These are phyloP conservation scores for Stratiomys singularior DNA, from an alignment of 2,888 invertebrate species.

Conservation along the genomic window DNA sequence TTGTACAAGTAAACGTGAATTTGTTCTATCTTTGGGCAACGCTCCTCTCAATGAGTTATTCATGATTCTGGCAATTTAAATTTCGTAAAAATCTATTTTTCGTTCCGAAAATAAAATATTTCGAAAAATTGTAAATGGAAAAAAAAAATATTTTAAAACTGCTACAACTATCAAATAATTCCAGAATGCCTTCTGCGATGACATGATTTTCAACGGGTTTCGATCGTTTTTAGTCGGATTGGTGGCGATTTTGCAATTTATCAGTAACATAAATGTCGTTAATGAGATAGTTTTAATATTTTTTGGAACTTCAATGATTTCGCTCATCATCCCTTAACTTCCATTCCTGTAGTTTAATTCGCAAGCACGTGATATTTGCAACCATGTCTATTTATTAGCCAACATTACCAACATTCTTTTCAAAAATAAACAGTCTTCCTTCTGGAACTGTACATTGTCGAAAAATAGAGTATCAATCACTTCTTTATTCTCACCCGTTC, in stretches of 20 bases:
- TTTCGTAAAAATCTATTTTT: neutral
- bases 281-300: neutral
- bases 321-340: too few relatives aligned
- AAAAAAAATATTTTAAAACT: neutral
- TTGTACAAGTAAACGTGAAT: neutral
- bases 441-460: constrained; percentile 5
- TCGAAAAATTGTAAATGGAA: neutral
- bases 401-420: neutral
- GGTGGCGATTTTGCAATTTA: too few relatives aligned
- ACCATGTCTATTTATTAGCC: neutral
- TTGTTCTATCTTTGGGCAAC: constrained; percentile 32
- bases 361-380: neutral
- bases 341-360: too few relatives aligned
- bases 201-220: too few relatives aligned
- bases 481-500: neutral
- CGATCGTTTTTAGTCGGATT: too few relatives aligned
- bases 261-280: too few relatives aligned
- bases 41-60: constrained; percentile 32
- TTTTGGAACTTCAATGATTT: neutral
- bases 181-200: constrained; percentile 18
- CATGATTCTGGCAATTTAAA: neutral
- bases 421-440: neutral
- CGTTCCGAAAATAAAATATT: neutral
- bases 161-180: constrained; percentile 11
- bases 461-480: neutral